Evolutionary conservation across 2,797 vertebrate genomes (phyloP).

Genomic region (Loris lydekkerianus): DNA sequence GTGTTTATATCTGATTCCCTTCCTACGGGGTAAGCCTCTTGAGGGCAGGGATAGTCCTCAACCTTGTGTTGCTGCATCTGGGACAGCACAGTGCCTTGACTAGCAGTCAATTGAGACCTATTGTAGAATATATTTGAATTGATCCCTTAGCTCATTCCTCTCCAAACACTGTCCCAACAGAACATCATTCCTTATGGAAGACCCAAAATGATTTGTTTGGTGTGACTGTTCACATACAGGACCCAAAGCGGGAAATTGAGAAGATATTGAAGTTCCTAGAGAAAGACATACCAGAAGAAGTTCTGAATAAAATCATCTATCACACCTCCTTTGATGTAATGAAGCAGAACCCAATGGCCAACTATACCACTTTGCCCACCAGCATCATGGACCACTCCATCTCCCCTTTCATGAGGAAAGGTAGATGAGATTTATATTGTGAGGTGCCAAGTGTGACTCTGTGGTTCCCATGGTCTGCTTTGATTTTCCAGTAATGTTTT

Average conservation of each 20-base stretch:
- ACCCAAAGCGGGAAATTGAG: slow-evolving; percentile 87
- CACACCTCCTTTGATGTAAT: slow-evolving; percentile 88
- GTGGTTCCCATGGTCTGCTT: neutral
- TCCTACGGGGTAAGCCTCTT: neutral
- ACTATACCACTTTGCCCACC: slow-evolving; percentile 85
- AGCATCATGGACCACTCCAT: slow-evolving; percentile 88
- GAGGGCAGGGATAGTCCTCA: neutral
- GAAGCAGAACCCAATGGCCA: slow-evolving; percentile 89
- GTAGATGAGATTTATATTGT: slow-evolving; percentile 62
- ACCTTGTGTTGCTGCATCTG: neutral
- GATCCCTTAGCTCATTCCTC: neutral
- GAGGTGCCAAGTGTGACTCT: neutral
- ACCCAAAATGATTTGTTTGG: neutral
- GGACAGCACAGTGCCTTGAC: neutral
- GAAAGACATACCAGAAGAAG: slow-evolving; percentile 83
- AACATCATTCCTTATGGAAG: neutral
- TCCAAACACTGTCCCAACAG: neutral
- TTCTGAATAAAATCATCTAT: slow-evolving; percentile 84
- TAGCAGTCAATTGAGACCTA: neutral
- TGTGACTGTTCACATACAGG: slow-evolving; percentile 76
- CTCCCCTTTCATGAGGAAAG: slow-evolving; percentile 91
- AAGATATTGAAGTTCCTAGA: slow-evolving; percentile 88
- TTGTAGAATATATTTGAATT: neutral
- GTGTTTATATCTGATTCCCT: neutral
- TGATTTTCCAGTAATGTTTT: neutral